Conservation (phyloP, 2,113 vertebrate genomes). For the Rhabdornis inornatus region DNA sequence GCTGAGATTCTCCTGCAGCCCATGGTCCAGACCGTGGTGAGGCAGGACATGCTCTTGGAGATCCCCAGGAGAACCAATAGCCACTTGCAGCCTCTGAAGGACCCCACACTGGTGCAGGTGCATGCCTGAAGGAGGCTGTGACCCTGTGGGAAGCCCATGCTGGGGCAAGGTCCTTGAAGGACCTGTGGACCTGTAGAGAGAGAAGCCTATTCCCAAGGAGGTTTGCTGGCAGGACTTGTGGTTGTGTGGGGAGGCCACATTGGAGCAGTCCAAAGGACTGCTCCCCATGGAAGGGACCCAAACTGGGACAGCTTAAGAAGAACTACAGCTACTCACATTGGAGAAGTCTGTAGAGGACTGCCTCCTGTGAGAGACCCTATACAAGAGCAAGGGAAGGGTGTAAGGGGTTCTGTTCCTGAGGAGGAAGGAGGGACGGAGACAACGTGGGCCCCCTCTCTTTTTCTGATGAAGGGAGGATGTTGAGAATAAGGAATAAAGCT, state of each 20-base stretch:
- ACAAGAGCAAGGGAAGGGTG: not conserved
- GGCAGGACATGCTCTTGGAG: fast-evolving
- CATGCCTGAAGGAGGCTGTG: not conserved
- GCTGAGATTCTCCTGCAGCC: not conserved
- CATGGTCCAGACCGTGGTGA: no score
- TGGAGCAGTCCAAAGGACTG: not conserved
- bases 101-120: fast-evolving
- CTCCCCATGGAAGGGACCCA: not conserved
- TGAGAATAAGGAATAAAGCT: not conserved
- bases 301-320: fast-evolving
- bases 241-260: fast-evolving
- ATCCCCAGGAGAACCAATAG: fast-evolving
- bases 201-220: not conserved
- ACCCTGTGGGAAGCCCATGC: not conserved
- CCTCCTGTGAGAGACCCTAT: not conserved
- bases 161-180: not conserved
- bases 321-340: fast-evolving
- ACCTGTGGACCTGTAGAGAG: not conserved
- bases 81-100: not conserved
- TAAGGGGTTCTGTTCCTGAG: not conserved
- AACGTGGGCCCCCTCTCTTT: fast-evolving
- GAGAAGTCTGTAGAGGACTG: no score
- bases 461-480: not conserved
- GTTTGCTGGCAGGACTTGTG: not conserved
- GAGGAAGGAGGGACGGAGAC: not conserved